Conservation (phyloP, 37 sponge, comb jelly and placozoan species). For the Beroe forskalii region DNA sequence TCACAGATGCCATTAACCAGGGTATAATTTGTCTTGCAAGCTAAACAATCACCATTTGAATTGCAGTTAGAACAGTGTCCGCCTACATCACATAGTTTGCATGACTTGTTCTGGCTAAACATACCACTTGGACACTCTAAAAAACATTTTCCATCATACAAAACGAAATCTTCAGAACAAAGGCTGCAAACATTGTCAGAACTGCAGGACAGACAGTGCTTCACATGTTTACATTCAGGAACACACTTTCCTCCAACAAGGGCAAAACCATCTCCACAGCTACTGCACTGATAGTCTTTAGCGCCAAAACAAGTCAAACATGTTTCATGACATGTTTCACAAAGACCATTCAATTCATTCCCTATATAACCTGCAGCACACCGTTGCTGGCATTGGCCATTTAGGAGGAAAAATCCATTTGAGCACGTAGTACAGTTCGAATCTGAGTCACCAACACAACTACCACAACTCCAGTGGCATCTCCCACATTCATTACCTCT, state of each 20-base stretch:
- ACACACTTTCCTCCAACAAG: background rate
- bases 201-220: background rate
- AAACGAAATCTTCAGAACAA: background rate
- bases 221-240: slow-evolving; percentile 6
- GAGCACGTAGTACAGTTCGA: background rate
- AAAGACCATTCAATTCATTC: background rate
- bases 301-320: slow-evolving; percentile 30
- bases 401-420: background rate
- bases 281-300: background rate
- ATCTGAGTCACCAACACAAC: background rate
- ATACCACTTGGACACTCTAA: slow-evolving; percentile 15
- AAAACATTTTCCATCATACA: slow-evolving; percentile 46
- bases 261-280: background rate
- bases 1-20: background rate
- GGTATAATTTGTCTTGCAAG: background rate
- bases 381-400: background rate
- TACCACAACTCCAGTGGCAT: slow-evolving; percentile 56
- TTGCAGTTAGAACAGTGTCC: slow-evolving; percentile 9
- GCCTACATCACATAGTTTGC: slow-evolving; percentile 1
- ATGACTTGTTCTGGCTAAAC: background rate
- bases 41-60: background rate
- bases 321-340: slow-evolving; percentile 25
- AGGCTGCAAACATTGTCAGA: background rate
- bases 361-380: background rate
- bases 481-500: background rate